Percentiles rank a stretch among this genome's conserved stretches.
These are phyloP conservation scores for Pteronotus mesoamericanus DNA, from an alignment of 2,797 vertebrate species.

Conservation along the genomic window DNA sequence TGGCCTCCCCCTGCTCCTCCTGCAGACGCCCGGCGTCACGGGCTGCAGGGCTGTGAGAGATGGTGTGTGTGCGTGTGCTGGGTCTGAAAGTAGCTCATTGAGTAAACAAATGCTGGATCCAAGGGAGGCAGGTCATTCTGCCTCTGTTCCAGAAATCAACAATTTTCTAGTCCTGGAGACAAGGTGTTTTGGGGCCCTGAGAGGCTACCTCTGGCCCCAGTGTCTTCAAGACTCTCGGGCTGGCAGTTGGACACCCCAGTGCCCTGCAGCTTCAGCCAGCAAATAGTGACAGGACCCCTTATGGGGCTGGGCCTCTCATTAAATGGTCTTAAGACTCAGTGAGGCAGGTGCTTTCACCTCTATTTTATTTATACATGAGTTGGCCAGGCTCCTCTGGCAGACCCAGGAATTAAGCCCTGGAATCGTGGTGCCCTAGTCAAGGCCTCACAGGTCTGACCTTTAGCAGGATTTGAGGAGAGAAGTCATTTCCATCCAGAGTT, in stretches of 20 bases:
- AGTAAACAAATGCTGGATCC: neutral
- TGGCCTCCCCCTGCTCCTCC: neutral
- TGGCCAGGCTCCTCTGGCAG: neutral
- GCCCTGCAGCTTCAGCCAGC: neutral
- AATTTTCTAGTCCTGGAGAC: neutral
- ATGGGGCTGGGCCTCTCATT: neutral
- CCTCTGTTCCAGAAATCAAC: neutral
- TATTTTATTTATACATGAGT: neutral
- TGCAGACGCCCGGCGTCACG: neutral
- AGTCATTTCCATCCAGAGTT: neutral
- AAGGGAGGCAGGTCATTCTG: neutral
- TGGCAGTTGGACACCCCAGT: neutral
- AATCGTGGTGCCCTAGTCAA: neutral
- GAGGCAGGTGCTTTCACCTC: neutral
- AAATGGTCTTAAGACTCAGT: neutral
- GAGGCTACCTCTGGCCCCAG: neutral
- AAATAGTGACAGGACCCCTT: neutral
- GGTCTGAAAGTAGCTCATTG: neutral
- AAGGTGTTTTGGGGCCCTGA: neutral
- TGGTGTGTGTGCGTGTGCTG: fast-evolving
- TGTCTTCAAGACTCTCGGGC: neutral
- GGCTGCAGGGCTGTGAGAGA: neutral
- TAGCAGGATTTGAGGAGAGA: neutral
- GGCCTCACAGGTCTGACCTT: neutral
- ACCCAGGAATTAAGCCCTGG: neutral